Evolutionary conservation across 2,888 invertebrate species (phyloP).

Genomic region (Mythimna albipuncta): DNA sequence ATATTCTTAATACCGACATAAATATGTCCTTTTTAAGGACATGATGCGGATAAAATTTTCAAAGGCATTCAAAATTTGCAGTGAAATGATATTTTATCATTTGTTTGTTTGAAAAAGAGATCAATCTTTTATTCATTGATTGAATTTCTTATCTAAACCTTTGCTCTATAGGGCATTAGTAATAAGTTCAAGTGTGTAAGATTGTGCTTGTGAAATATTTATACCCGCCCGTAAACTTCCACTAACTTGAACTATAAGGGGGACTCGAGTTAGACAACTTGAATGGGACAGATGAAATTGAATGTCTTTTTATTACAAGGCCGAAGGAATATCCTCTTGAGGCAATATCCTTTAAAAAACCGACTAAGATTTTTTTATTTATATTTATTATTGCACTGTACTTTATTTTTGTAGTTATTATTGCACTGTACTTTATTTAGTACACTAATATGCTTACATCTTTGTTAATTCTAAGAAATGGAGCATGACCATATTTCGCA

Average conservation of each 20-base stretch:
- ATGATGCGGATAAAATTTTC: background rate
- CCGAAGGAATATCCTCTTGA: background rate
- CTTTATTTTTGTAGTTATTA: too few species aligned
- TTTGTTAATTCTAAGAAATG: slow-evolving; percentile 5
- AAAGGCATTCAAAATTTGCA: too few species aligned
- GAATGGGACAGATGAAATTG: too few species aligned
- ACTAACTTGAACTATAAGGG: background rate
- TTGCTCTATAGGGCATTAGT: slow-evolving; percentile 14
- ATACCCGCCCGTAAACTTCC: slow-evolving; percentile 12
- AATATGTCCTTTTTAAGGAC: background rate
- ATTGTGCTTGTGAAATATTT: slow-evolving; percentile 2
- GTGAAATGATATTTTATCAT: too few species aligned
- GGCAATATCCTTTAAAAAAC: background rate
- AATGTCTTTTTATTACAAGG: background rate
- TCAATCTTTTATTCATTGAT: background rate
- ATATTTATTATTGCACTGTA: background rate
- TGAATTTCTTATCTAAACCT: slow-evolving; percentile 4
- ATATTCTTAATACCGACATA: background rate
- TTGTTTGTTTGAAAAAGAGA: background rate
- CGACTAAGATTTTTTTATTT: background rate
- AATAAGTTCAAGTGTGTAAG: slow-evolving; percentile 17
- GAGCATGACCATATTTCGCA: slow-evolving; percentile 1
- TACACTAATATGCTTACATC: too few species aligned
- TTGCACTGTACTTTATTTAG: background rate
- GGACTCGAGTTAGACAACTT: background rate